These are phyloP conservation scores for Argyresthia goedartella DNA, from an alignment of 2,888 invertebrate genomes.

Conservation along the genomic window DNA sequence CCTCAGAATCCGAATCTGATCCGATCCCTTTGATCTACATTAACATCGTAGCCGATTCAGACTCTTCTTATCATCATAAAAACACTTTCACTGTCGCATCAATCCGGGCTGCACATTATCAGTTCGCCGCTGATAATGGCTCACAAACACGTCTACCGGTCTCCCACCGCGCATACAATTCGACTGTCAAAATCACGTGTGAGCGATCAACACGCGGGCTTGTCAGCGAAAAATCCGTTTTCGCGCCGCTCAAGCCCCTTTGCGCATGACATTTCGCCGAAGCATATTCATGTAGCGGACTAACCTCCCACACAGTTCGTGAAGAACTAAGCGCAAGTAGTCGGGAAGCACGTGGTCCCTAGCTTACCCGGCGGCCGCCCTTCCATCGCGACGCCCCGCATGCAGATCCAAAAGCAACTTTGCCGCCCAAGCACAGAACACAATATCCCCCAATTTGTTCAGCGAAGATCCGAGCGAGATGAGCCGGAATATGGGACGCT, in stretches of 20 bases:
- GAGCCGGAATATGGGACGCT: constrained; percentile 60
- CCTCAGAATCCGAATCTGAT: constrained; percentile 4
- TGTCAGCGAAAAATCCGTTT: constrained; percentile 43
- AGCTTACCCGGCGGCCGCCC: constrained; percentile 62
- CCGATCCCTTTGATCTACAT: constrained; percentile 26
- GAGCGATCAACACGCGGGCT: constrained; percentile 36
- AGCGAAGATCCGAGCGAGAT: constrained; percentile 33
- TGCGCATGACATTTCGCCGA: constrained; percentile 53
- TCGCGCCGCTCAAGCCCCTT: constrained; percentile 33
- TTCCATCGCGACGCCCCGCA: constrained; percentile 48
- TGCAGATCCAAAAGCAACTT: constrained; percentile 51
- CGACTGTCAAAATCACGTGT: constrained; percentile 66
- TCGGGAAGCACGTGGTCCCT: constrained; percentile 63
- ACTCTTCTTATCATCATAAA: constrained; percentile 26
- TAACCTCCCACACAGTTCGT: constrained; percentile 68
- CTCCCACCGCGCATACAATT: constrained; percentile 23
- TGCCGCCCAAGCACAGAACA: constrained; percentile 43
- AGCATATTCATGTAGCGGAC: constrained; percentile 62
- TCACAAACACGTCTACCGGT: constrained; percentile 21
- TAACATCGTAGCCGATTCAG: constrained; percentile 30
- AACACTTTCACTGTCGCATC: constrained; percentile 38
- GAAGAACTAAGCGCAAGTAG: constrained; percentile 67
- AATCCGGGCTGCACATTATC: constrained; percentile 22
- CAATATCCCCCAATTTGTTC: constrained; percentile 42
- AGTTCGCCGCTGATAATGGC: background rate